Conservation (phyloP, 2,888 invertebrate genomes). For the Drosophila sordidula region DNA sequence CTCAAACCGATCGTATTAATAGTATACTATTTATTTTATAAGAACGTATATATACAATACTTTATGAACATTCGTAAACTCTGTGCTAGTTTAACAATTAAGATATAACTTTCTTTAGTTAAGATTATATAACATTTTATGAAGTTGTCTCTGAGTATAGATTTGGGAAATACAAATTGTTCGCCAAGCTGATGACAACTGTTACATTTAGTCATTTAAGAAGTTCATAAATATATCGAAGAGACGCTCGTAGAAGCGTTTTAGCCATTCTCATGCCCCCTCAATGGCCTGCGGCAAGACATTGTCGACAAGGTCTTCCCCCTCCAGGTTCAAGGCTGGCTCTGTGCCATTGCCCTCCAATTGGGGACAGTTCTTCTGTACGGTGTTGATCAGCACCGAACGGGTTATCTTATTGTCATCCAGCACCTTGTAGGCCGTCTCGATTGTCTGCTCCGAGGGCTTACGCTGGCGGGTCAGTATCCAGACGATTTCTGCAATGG, state of each 20-base stretch:
- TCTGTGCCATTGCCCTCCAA: slow-evolving; percentile 48
- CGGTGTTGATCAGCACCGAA: slow-evolving; percentile 68
- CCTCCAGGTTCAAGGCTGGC: background rate
- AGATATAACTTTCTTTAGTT: background rate
- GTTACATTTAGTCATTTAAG: slow-evolving; percentile 36
- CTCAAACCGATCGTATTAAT: too few species aligned
- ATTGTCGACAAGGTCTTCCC: slow-evolving; percentile 48
- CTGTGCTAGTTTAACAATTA: background rate
- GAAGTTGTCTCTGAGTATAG: background rate
- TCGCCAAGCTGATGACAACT: background rate
- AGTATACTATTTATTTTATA: background rate
- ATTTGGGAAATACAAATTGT: background rate
- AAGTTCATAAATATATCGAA: slow-evolving; percentile 66
- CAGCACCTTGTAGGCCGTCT: slow-evolving; percentile 70
- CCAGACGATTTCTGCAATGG: slow-evolving; percentile 72
- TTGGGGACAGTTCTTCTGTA: slow-evolving; percentile 72
- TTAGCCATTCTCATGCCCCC: slow-evolving; percentile 73
- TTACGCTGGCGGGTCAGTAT: slow-evolving; percentile 80
- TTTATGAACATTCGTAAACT: slow-evolving; percentile 4
- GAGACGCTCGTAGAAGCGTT: slow-evolving; percentile 75
- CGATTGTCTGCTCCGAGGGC: slow-evolving; percentile 61
- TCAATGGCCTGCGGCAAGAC: slow-evolving; percentile 57
- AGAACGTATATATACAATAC: slow-evolving; percentile 11
- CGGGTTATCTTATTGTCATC: slow-evolving; percentile 71
- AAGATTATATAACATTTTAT: background rate